A percentile compares a stretch with the other conserved stretches of the same genome.
These are phyloP conservation scores for Epistrophella euchroma DNA, from an alignment of 2,888 invertebrate genomes.

Conservation along the genomic window DNA sequence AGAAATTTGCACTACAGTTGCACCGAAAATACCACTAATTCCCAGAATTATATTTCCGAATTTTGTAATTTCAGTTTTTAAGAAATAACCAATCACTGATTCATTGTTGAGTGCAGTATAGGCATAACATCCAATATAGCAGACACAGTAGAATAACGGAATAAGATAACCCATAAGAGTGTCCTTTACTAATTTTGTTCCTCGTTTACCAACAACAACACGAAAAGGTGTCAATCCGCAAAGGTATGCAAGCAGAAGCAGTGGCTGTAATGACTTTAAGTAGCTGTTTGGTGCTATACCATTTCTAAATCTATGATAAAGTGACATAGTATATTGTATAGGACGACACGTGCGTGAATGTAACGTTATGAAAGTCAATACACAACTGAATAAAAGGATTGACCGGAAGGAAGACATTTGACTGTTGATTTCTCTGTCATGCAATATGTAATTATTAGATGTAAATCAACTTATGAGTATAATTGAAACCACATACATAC, in stretches of 20 bases:
- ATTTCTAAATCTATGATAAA: conserved; percentile 5
- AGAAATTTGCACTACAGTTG: conserved; percentile 11
- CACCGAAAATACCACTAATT: conserved; percentile 11
- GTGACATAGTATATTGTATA: background rate
- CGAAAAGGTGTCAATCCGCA: conserved; percentile 14
- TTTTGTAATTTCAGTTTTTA: conserved; percentile 58
- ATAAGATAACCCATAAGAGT: background rate
- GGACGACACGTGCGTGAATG: background rate
- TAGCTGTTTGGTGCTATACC: background rate
- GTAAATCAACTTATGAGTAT: background rate
- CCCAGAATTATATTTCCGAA: conserved; percentile 53
- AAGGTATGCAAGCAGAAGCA: background rate
- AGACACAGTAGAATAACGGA: background rate
- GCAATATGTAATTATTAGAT: background rate
- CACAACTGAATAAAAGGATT: conserved; percentile 7
- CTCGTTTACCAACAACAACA: background rate
- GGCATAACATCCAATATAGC: conserved; percentile 33
- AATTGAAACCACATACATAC: background rate
- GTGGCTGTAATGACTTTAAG: background rate
- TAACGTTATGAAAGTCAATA: background rate
- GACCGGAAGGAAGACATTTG: background rate
- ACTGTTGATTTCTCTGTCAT: background rate
- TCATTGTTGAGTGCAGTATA: conserved; percentile 51
- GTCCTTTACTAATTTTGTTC: background rate
- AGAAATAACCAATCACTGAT: conserved; percentile 68